Evolutionary conservation across 2,113 vertebrate species (phyloP).

Genomic region (Maccullochella peelii): DNA sequence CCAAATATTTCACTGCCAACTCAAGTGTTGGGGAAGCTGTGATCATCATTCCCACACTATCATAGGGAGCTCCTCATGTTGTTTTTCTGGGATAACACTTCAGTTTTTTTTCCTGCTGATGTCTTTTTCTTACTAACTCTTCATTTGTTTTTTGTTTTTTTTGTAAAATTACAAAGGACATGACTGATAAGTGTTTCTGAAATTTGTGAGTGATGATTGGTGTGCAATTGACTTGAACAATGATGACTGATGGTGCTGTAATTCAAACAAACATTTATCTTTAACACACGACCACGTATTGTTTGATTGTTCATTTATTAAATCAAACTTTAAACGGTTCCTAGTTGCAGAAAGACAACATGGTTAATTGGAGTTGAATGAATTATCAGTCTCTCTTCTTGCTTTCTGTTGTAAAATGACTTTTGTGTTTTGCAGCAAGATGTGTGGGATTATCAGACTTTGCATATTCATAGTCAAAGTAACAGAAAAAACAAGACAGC

Average conservation of each 20-base stretch:
- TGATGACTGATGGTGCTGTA: neutral
- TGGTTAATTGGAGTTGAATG: conserved; percentile 17
- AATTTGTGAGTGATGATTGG: neutral
- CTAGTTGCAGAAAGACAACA: neutral
- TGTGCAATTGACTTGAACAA: neutral
- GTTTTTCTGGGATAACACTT: neutral
- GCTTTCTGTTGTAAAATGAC: conserved; percentile 10
- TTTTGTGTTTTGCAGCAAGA: neutral
- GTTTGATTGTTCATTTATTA: neutral
- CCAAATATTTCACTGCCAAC: conserved; percentile 6
- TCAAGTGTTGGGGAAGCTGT: neutral
- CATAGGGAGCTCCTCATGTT: neutral
- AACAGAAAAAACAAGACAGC: neutral
- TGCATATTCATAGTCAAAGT: neutral
- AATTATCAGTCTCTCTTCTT: conserved; percentile 1
- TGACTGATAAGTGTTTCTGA: neutral
- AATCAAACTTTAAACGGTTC: neutral
- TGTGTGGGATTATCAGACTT: neutral
- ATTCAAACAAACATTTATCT: neutral
- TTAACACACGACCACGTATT: neutral
- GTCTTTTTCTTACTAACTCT: neutral
- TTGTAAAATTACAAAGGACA: neutral
- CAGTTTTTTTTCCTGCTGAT: neutral
- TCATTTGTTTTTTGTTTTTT: neutral
- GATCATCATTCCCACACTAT: neutral